phyloP scores from a whole-genome alignment of 2,888 invertebrate species.

The Lydus trimaculatus region DNA sequence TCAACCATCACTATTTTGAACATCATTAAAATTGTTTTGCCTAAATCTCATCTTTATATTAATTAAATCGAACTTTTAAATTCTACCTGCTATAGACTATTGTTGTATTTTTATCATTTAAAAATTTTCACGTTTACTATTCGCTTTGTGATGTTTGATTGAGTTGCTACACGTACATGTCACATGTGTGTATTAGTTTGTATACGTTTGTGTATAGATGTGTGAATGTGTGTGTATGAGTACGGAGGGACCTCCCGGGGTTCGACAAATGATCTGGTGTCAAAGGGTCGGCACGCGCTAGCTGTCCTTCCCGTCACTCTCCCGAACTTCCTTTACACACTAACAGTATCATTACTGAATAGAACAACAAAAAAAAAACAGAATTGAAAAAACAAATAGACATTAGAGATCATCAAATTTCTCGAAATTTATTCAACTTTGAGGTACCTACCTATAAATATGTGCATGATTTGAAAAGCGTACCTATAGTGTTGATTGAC shows the following conservation, averaged over 20 bases:
- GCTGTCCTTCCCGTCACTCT: conserved; percentile 36
- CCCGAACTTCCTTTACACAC: conserved; percentile 25
- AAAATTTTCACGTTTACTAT: neutral
- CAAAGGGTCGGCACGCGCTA: conserved; percentile 54
- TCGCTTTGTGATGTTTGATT: conserved; percentile 15
- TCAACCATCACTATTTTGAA: conserved; percentile 6
- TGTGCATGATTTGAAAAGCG: conserved; percentile 37
- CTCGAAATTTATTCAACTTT: too few relatives aligned
- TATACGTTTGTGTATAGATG: neutral
- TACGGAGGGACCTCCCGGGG: conserved; percentile 45
- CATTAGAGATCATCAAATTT: neutral
- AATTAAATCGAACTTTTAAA: neutral
- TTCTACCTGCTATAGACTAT: neutral
- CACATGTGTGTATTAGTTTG: neutral
- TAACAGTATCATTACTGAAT: conserved; percentile 21
- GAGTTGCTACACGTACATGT: conserved; percentile 18
- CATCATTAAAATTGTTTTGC: conserved; percentile 26
- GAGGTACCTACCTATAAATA: neutral
- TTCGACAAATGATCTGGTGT: conserved; percentile 55
- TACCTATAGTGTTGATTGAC: conserved; percentile 40
- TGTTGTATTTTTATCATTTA: neutral
- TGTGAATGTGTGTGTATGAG: conserved; percentile 15
- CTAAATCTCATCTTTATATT: neutral
- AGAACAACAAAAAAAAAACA: neutral
- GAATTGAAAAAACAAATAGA: neutral